A percentile compares a stretch with the other conserved stretches of the same genome.
Evolutionary conservation across 2,888 invertebrate species (phyloP).

Genomic region (Rhopalosiphum nymphaeae): DNA sequence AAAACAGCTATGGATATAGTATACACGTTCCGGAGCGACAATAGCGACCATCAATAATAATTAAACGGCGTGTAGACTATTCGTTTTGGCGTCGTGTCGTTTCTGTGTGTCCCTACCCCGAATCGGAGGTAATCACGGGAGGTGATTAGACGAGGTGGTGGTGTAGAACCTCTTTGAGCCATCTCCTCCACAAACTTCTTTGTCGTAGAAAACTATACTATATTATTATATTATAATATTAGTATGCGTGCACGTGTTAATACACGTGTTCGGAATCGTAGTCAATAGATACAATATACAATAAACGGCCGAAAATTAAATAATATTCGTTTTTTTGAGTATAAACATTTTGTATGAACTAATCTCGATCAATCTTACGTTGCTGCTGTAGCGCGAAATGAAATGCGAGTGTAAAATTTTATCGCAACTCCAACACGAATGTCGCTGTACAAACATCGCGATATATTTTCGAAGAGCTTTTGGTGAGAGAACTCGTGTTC

Average conservation of each 20-base stretch:
- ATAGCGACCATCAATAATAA: slow-evolving; percentile 37
- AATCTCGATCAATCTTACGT: not conserved
- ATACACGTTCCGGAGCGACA: not conserved
- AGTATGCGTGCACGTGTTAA: not conserved
- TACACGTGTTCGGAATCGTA: not conserved
- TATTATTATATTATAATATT: not conserved
- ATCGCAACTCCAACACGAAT: not conserved
- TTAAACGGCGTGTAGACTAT: slow-evolving; percentile 29
- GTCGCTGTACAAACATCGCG: not conserved
- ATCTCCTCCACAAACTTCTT: not conserved
- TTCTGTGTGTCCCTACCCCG: not conserved
- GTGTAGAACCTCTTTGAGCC: not conserved
- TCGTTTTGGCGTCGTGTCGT: slow-evolving; percentile 20
- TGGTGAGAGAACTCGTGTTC: not conserved
- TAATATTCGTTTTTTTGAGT: not conserved
- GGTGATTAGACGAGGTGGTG: not conserved
- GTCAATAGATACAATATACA: not conserved
- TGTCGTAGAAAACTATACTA: not conserved
- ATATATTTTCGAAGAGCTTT: not conserved
- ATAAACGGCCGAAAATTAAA: not conserved
- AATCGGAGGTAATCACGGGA: not conserved
- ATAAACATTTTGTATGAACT: not conserved
- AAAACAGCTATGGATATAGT: not conserved
- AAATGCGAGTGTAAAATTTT: not conserved
- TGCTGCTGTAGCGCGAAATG: not conserved